Conservation (phyloP, 2,797 vertebrate species). For the Gallinago stenura region DNA sequence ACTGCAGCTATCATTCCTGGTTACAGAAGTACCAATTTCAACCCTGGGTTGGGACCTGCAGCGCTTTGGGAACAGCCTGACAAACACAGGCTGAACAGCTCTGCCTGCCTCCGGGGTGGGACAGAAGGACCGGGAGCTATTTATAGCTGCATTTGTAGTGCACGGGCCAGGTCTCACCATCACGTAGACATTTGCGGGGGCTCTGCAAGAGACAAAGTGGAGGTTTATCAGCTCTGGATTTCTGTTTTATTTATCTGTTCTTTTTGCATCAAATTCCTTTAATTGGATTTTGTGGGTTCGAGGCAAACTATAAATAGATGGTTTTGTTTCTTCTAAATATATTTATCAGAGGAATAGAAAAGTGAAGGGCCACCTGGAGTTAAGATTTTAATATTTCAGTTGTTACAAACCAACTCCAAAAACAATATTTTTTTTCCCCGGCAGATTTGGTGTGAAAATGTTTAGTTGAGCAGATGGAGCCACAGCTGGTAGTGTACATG, state of each 20-base stretch:
- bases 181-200: background rate
- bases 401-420: constrained; percentile 79
- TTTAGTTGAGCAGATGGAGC: constrained; percentile 86
- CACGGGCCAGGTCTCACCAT: background rate
- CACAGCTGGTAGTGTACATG: constrained; percentile 87
- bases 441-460: constrained; percentile 84
- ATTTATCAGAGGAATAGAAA: constrained; percentile 54
- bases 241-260: background rate
- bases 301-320: constrained; percentile 52
- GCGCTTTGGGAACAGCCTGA: background rate
- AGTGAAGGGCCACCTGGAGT: constrained; percentile 83
- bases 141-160: background rate
- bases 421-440: constrained; percentile 66
- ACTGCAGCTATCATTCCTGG: background rate
- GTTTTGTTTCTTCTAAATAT: constrained; percentile 32
- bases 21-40: background rate
- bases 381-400: constrained; percentile 87
- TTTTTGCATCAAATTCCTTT: background rate
- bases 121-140: background rate
- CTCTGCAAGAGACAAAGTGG: background rate
- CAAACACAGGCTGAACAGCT: background rate
- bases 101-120: background rate
- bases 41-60: background rate
- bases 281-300: background rate
- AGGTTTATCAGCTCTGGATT: background rate